Evolutionary conservation across 2,113 vertebrate species (phyloP), one percentile per base, ranked within the genome.

Genomic region (Cyrtonyx montezumae): DNA sequence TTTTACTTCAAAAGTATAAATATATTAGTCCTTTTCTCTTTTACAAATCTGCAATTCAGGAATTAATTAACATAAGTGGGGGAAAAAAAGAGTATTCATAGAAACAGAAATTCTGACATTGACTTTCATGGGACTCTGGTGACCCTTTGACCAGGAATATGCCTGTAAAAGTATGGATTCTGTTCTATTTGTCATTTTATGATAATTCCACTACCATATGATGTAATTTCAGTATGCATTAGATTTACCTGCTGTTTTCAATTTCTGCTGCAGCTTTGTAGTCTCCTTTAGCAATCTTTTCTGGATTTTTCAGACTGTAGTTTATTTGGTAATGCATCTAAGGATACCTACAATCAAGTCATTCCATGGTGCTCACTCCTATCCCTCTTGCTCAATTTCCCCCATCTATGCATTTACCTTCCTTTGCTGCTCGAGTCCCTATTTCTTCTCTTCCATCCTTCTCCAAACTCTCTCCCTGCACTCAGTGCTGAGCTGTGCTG

Each of bases 231-330:
- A 61, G 3, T 36, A 8, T 65, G 13, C 30, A 10, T 59, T 59
- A n/a, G 25, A 56, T 63, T 94, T 79, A 34, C 40, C 71, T 18
- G 6, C 40, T 65, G 17, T 40, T 86, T 94, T 74, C 78, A 80
- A 74, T 26, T 51, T 8, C 48, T 32, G 36, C 61, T 75, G n/a
- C 46, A 86, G 19, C 79, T 76, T 46, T 8, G 13, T 79, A 8
- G n/a, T 66, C 88, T 95, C n/a, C 73, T 51, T 77, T 30, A 13
- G 28, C n/a, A 68, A 19, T 16, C 43, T 36, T 5, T 65, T 10
- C 12, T 81, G 59, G n/a, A 45, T 80, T 90, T 90, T 93, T 93
- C 45, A 74, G 82, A n/a, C 51, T 73, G 37, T 28, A 81, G 20
- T 20, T 77, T 74, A 22, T 81, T 89, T 87, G 78, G 45, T 48